Base-by-base conservation (phyloP, 2,797 vertebrate species). In the Falco naumanni region DNA sequence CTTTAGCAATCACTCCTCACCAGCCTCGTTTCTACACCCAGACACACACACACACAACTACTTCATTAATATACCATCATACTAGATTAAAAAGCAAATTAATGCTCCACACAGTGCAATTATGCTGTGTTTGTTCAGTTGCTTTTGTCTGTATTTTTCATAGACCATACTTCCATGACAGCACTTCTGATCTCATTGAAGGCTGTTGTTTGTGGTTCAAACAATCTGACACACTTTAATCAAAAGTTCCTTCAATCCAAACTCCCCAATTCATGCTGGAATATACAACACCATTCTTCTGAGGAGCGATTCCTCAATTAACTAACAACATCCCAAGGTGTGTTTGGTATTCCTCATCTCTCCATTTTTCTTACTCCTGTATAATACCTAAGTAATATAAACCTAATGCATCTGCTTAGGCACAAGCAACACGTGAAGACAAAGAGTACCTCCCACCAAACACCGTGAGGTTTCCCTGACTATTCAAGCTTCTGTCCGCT, bases 271-370 rank as follows among this genome's bases (percentile, higher is more conserved):
- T 60, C 48, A 21, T 12, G 10, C 20, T 29, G 34, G 48, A 54
- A 26, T 1, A 3, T 15, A 33, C 57, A 41, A 8, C 0, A 0
- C 15, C 57, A 7, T 9, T 92, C 61, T 61, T 70, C 24, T 18
- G 29, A 11, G 10, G 26, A 76, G 34, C 16, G 71, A 11, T 28
- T 72, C 34, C 53, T 59, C 6, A 74, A 29, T 0, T 4, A 9
- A 21, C 41, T 80, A 25, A 18, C 3, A 34, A 41, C 9, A 57
- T 16, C 24, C 13, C 43, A 45, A 50, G 8, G 6, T 59, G 59
- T 29, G 14, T 47, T 5, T 16, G 13, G 6, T 13, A 72, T 6
- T 59, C 37, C 22, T 29, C 1, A 2, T 41, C 15, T 47, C 16
- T n/a, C 33, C 1, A 2, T 47, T 65, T 74, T 34, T 50, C 13